phyloP scores from a whole-genome alignment of 2,113 vertebrate genomes.

The Psephotus haematonotus region DNA sequence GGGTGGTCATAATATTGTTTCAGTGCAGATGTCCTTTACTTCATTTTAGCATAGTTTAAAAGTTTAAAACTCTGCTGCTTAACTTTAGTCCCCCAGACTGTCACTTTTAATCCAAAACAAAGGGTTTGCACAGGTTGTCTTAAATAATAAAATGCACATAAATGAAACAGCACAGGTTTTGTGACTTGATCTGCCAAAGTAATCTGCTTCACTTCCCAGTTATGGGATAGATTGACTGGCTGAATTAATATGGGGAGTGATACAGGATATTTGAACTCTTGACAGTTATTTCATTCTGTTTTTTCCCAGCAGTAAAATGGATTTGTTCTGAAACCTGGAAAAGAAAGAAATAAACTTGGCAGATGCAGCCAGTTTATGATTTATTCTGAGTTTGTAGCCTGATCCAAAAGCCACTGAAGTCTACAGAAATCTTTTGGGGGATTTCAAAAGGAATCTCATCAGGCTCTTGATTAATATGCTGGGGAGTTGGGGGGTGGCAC shows the following conservation, averaged over 20 bases:
- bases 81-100: not conserved
- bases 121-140: not conserved
- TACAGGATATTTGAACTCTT: conserved; percentile 40
- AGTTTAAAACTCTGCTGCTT: not conserved
- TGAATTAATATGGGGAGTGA: conserved; percentile 28
- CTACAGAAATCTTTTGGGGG: conserved; percentile 35
- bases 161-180: not conserved
- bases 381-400: conserved; percentile 53
- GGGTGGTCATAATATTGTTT: not conserved
- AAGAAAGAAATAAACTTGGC: conserved; percentile 59
- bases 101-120: not conserved
- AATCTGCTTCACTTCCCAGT: conserved; percentile 19
- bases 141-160: not conserved
- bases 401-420: conserved; percentile 49
- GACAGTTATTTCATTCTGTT: conserved; percentile 42
- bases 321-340: conserved; percentile 52
- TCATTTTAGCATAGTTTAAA: not conserved
- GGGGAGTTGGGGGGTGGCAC: not conserved
- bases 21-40: not conserved
- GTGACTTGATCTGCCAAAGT: not conserved
- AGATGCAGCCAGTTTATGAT: conserved; percentile 45
- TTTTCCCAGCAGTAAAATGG: conserved; percentile 61
- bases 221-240: not conserved
- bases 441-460: conserved; percentile 55
- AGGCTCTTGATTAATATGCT: conserved; percentile 45